Evolutionary conservation across 1,140 invertebrate species (phyloP), one percentile per base, ranked within the genome.

Genomic region (Danaus plexippus): DNA sequence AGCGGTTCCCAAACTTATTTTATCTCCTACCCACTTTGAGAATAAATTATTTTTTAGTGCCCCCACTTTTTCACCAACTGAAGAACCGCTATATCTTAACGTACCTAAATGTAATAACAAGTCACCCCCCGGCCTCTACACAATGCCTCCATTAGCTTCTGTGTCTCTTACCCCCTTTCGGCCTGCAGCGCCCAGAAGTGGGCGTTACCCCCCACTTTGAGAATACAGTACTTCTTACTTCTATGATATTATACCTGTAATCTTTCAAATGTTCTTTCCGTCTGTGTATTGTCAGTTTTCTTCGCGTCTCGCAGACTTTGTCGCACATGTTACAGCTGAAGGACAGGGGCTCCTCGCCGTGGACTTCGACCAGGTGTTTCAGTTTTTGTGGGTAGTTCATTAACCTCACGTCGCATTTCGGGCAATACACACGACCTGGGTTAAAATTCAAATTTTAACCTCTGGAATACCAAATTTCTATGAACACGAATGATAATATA

Each of bases 271-370:
- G 80, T 2, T 80, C 80, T 53, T 80, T 85, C 51, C 82, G 59
- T n/a, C 63, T 59, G 11, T 85, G 82, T 56, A 80, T 78, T 0
- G 82, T 85, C 3, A 90, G 64, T 47, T 83, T 89, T 9, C 88
- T 79, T 49, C 89, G 73, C 0, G 71, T 88, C 10, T 87, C 85
- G 45, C 79, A 88, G 8, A 83, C 75, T 44, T 78, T 88, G 7
- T 80, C 88, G 61, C 88, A 89, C 13, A 76, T 58, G n/a, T 54
- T 63, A 56, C 89, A 89, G 5, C 87, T 72, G 43, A 89, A 89
- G 1, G 84, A 79, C 40, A 89, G 71, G 0, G 88, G 72, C 44
- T 79, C 81, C 7, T 87, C 87, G 2, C 87, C 87, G 63, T 89
- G 89, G 9, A 88, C 88, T 50, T 77, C 71, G 32, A 85, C 75